Evolutionary conservation across 2,113 vertebrate species (phyloP).

Genomic region (Prunella fulvescens): DNA sequence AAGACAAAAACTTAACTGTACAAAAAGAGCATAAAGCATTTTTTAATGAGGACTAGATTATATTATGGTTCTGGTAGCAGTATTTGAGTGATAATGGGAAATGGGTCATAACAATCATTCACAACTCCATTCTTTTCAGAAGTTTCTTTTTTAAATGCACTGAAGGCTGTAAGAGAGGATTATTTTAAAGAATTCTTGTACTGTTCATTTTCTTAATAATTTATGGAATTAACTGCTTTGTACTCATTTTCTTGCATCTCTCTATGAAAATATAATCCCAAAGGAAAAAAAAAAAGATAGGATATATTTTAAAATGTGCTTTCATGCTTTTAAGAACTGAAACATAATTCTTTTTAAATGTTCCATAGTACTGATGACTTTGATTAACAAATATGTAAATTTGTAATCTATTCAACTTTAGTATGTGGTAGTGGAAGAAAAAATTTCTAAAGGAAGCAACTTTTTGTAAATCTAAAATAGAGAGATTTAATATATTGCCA

Average conservation of each 20-base stretch:
- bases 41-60: slow-evolving; percentile 18
- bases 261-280: background rate
- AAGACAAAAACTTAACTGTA: background rate
- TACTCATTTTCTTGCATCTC: background rate
- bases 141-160: background rate
- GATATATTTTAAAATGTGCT: background rate
- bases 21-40: background rate
- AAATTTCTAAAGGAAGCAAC: background rate
- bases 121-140: background rate
- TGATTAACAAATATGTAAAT: background rate
- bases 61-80: background rate
- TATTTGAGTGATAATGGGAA: background rate
- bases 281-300: background rate
- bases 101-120: background rate
- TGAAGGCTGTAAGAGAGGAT: background rate
- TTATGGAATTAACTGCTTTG: background rate
- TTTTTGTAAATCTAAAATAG: background rate
- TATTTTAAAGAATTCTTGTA: background rate
- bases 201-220: background rate
- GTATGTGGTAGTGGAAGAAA: background rate
- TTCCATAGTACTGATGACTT: background rate
- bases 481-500: background rate
- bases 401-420: background rate
- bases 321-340: background rate
- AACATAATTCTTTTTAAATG: background rate